phyloP scores from a whole-genome alignment of 2,113 vertebrate species.

The Ceratotherium simum region DNA sequence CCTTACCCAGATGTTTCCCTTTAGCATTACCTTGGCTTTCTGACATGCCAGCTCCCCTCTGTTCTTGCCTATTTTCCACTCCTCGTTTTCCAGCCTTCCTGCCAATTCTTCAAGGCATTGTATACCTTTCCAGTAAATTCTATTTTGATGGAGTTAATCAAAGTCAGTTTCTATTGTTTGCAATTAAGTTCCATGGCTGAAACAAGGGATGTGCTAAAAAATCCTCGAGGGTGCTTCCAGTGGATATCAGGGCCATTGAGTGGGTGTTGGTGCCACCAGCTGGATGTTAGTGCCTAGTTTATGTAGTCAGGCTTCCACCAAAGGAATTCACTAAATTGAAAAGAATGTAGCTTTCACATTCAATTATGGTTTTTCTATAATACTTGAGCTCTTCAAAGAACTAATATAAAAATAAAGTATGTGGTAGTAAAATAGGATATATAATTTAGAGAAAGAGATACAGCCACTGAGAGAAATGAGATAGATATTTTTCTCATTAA shows the following conservation, averaged over 20 bases:
- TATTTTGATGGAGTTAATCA: background rate
- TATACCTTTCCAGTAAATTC: background rate
- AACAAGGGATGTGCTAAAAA: background rate
- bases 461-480: background rate
- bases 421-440: background rate
- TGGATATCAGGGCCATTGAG: background rate
- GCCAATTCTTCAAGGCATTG: background rate
- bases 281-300: background rate
- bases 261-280: background rate
- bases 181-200: background rate
- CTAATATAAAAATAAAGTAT: background rate
- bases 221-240: background rate
- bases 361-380: background rate
- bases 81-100: background rate
- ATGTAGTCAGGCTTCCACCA: background rate
- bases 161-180: background rate
- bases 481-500: background rate
- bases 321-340: background rate
- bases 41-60: background rate
- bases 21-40: background rate
- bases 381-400: background rate
- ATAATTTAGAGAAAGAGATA: background rate
- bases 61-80: background rate
- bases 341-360: background rate
- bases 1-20: background rate